Evolutionary conservation across 2,113 vertebrate genomes (phyloP).

Genomic region (Nycticorax nycticorax): DNA sequence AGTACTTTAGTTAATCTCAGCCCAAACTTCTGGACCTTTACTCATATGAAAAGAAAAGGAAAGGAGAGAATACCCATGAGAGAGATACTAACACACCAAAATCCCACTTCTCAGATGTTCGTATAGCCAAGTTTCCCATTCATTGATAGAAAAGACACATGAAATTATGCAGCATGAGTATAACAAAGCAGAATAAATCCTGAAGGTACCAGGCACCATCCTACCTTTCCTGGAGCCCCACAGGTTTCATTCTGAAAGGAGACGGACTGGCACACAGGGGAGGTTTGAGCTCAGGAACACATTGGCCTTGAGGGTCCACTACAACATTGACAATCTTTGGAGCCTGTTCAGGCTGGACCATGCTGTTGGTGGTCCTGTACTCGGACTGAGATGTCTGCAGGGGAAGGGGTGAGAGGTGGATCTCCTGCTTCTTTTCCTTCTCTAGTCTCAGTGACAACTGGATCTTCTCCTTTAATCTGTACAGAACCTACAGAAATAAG

Average conservation of each 20-base stretch:
- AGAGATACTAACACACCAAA: background rate
- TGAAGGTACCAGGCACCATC: background rate
- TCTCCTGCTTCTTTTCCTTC: conserved; percentile 85
- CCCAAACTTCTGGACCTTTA: background rate
- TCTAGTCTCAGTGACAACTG: conserved; percentile 85
- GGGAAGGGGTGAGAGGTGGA: conserved; percentile 78
- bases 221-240: conserved; percentile 93
- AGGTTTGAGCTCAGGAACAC: conserved; percentile 81
- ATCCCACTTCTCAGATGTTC: background rate
- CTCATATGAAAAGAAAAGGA: background rate
- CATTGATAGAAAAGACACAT: background rate
- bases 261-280: conserved; percentile 80
- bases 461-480: conserved; percentile 89
- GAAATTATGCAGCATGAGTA: background rate
- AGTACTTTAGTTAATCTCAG: background rate
- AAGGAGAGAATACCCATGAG: background rate
- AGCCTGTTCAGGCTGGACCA: conserved; percentile 86
- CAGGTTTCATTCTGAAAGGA: conserved; percentile 96
- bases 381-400: conserved; percentile 74
- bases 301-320: conserved; percentile 76
- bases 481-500: conserved; percentile 85
- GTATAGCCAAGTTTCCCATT: background rate
- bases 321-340: conserved; percentile 77
- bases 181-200: background rate
- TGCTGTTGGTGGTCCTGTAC: conserved; percentile 80